Conservation (phyloP, 2,888 invertebrate genomes). For the Epistrophella euchroma region DNA sequence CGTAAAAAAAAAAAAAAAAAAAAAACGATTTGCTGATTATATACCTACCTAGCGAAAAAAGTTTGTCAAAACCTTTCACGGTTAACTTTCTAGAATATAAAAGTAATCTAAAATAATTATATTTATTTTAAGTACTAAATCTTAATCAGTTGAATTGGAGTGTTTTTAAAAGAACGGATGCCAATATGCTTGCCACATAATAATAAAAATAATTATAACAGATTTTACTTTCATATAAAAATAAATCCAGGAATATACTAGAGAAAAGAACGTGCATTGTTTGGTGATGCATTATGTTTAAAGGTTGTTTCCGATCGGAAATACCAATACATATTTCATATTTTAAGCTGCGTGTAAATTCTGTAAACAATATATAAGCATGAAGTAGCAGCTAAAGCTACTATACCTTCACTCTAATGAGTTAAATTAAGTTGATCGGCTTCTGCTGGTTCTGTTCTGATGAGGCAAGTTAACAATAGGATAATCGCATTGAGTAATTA, state of each 20-base stretch:
- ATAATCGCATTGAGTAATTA: conserved; percentile 63
- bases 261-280: neutral
- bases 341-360: conserved; percentile 25
- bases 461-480: conserved; percentile 46
- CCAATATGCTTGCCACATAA: neutral
- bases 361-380: conserved; percentile 10
- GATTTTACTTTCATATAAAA: conserved; percentile 3
- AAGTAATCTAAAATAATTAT: too few relatives aligned
- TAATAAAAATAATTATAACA: neutral
- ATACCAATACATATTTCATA: conserved; percentile 22
- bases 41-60: too few relatives aligned
- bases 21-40: too few relatives aligned
- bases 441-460: conserved; percentile 4
- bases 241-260: neutral
- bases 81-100: too few relatives aligned
- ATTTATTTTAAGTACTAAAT: too few relatives aligned
- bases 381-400: neutral
- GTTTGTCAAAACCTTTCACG: too few relatives aligned
- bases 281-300: neutral
- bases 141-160: neutral
- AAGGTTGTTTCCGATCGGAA: neutral
- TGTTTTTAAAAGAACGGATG: neutral
- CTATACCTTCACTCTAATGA: conserved; percentile 1
- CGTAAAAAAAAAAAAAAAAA: too few relatives aligned
- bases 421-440: conserved; percentile 25